A percentile compares a stretch with the other conserved stretches of the same genome.
Evolutionary conservation across 2,113 vertebrate genomes (phyloP).

Genomic region (Notechis scutatus): DNA sequence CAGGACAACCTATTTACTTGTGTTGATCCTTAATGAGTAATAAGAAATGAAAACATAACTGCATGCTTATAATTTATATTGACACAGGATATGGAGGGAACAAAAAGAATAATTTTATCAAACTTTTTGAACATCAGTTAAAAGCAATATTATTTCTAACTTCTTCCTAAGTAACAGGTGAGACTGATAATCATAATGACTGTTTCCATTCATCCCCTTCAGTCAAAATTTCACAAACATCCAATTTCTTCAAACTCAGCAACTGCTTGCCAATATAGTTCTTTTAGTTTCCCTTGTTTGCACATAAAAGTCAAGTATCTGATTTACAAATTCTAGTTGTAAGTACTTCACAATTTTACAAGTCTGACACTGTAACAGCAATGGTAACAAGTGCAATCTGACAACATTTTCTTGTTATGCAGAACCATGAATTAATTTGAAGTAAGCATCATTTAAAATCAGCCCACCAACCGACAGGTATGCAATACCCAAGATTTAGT

Average conservation of each 20-base stretch:
- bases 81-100: background rate
- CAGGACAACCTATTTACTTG: background rate
- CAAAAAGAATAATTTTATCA: slow-evolving; percentile 1
- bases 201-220: background rate
- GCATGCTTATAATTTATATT: slow-evolving; percentile 18
- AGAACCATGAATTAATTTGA: background rate
- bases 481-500: background rate
- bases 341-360: background rate
- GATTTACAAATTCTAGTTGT: background rate
- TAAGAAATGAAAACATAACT: slow-evolving; percentile 6
- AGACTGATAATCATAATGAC: background rate
- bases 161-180: slow-evolving; percentile 11
- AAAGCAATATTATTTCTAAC: background rate
- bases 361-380: background rate
- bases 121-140: background rate
- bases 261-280: background rate
- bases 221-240: background rate
- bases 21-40: background rate
- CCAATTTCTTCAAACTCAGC: background rate
- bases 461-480: background rate
- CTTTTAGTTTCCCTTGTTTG: background rate
- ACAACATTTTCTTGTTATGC: background rate
- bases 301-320: background rate
- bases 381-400: background rate
- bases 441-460: background rate